Conservation (phyloP, 2,888 invertebrate species). For the Drosophila cognata region DNA sequence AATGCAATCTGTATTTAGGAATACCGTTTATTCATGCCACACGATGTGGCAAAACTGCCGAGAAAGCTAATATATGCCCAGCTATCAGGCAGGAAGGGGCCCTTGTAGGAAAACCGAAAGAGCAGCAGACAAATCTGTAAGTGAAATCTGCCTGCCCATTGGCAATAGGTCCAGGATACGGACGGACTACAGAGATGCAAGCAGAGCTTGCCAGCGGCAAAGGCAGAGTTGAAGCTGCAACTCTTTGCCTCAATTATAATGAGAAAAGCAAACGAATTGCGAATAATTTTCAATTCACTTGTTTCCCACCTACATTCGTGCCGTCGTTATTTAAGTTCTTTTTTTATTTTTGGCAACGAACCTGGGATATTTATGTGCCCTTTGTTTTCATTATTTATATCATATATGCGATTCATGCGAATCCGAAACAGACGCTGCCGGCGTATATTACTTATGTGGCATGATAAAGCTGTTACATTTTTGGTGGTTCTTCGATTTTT, state of each 20-base stretch:
- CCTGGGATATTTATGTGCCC: constrained; percentile 66
- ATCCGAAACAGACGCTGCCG: constrained; percentile 13
- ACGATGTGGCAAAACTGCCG: background rate
- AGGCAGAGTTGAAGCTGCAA: constrained; percentile 36
- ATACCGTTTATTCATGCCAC: background rate
- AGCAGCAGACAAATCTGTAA: constrained; percentile 55
- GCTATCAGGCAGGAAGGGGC: constrained; percentile 4
- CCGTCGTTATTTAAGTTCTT: background rate
- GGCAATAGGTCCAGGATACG: constrained; percentile 36
- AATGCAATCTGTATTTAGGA: background rate
- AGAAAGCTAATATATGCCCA: background rate
- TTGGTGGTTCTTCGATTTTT: background rate
- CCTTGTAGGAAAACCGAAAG: background rate
- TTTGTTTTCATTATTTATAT: constrained; percentile 70
- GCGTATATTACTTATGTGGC: constrained; percentile 16
- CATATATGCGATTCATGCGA: constrained; percentile 12
- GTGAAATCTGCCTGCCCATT: constrained; percentile 61
- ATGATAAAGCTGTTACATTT: constrained; percentile 70
- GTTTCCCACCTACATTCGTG: constrained; percentile 77
- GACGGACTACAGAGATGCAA: constrained; percentile 9
- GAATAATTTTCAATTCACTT: constrained; percentile 83
- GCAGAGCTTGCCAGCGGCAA: constrained; percentile 1
- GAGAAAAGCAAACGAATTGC: constrained; percentile 83
- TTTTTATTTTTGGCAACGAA: constrained; percentile 51
- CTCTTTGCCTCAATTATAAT: constrained; percentile 77